A percentile compares a stretch with the other conserved stretches of the same genome.
Conservation (phyloP, 2,113 vertebrate genomes). For the Mesitornis unicolor region DNA sequence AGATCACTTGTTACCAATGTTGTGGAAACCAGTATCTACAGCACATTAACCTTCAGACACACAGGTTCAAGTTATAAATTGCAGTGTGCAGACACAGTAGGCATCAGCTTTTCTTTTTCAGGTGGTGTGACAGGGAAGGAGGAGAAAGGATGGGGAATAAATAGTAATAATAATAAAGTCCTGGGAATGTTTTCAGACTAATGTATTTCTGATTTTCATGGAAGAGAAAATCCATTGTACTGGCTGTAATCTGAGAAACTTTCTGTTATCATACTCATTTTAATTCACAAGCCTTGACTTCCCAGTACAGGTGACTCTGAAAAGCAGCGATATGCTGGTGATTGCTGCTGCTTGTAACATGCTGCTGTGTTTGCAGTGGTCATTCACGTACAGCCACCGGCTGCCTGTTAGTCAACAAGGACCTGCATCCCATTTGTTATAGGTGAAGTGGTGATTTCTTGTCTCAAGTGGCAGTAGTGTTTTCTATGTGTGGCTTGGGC, state of each 20-base stretch:
- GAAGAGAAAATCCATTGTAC: constrained; percentile 32
- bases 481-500: background rate
- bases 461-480: background rate
- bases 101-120: background rate
- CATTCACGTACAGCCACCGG: background rate
- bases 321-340: background rate
- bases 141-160: background rate
- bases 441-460: constrained; percentile 7
- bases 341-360: constrained; percentile 34
- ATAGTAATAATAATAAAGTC: background rate
- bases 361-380: constrained; percentile 6
- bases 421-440: background rate
- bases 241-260: constrained; percentile 47
- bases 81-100: background rate
- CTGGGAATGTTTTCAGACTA: background rate
- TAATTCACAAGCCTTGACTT: constrained; percentile 41
- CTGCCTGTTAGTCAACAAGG: background rate
- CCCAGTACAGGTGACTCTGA: constrained; percentile 12
- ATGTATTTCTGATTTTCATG: background rate
- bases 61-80: background rate
- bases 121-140: background rate
- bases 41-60: background rate
- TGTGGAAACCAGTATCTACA: background rate
- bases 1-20: background rate
- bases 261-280: background rate